Evolutionary conservation across 92 coral and sea anemone species (phyloP).

Genomic region (Blastomussa wellsi): DNA sequence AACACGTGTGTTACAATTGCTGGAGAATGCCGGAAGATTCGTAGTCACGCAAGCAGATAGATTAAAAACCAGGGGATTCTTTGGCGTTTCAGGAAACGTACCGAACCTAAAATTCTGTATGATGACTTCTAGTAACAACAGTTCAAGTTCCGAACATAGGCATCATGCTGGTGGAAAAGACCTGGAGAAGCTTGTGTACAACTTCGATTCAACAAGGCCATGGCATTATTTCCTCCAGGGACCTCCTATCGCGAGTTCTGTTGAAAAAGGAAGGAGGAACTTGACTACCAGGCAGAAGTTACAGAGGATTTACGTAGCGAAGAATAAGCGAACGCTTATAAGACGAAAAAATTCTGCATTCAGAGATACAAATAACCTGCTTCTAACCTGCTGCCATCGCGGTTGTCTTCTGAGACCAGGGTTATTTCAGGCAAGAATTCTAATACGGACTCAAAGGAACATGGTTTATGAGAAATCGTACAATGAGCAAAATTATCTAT

Average conservation of each 20-base stretch:
- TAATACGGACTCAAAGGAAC: not conserved
- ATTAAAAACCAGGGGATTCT: too few relatives aligned
- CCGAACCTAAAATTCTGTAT: too few relatives aligned
- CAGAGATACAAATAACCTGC: not conserved
- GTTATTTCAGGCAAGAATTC: not conserved
- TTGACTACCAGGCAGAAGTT: not conserved
- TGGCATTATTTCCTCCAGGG: conserved; percentile 2
- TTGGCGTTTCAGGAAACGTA: too few relatives aligned
- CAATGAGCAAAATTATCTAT: conserved; percentile 10
- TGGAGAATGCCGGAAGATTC: too few relatives aligned
- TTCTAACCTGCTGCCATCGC: not conserved
- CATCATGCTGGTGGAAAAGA: not conserved
- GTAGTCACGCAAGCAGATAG: too few relatives aligned
- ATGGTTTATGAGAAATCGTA: not conserved
- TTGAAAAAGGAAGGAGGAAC: not conserved
- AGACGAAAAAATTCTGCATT: not conserved
- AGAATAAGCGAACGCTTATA: not conserved
- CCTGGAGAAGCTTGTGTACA: not conserved
- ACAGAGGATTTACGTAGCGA: not conserved
- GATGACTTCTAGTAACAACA: too few relatives aligned
- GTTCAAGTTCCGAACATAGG: too few relatives aligned
- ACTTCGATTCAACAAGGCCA: too few relatives aligned
- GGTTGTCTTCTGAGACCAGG: not conserved
- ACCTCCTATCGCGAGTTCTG: not conserved
- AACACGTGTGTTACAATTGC: too few relatives aligned